Base-by-base conservation (phyloP, 2,113 vertebrate species). In the Hiodon alosoides region DNA sequence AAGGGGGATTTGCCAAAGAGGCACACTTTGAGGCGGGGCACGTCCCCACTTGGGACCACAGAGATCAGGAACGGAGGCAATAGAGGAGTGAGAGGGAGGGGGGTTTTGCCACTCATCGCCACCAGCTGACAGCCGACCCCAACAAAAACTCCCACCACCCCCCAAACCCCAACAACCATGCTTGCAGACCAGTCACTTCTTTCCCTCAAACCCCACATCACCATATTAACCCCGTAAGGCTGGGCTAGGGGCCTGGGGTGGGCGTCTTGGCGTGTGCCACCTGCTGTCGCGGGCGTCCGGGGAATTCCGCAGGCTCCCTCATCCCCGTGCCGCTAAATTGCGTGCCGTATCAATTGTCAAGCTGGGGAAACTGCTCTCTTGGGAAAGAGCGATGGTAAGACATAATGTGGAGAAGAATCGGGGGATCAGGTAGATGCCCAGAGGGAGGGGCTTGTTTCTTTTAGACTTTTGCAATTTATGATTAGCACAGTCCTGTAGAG, bases 281-380 rank as follows among this genome's bases (percentile, higher is more conserved):
- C 91, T 91, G 91, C 90, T 86, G 87, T 81, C 87, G 72, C 73
- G 81, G 78, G 79, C 83, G 81, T 84, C 87, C 83, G 86, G 89
- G 87, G 87, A 90, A 87, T 87, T 86, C 74, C 73, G 78, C 69
- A 51, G 67, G 13, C 67, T 6, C 50, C 58, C 46, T 57, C 65
- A 76, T 73, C 86, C 86, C 82, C 83, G 59, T 17, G 87, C 83
- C 85, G 77, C 0, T 74, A 83, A 76, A 85, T 85, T 88, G 88
- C 85, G 48, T 82, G 80, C 78, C 76, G 83, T 87, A 88, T 88
- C 86, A 87, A 87, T 90, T 89, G 88, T 91, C 88, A 86, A 86
- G 82, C 80, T 58, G 80, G 64, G 74, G 82, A 76, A 86, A 89
- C 53, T 84, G 85, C 83, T 83, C 87, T 83, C 88, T 59, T 14